phyloP scores from a whole-genome alignment of 2,113 vertebrate genomes.

The Elaphurus davidianus region DNA sequence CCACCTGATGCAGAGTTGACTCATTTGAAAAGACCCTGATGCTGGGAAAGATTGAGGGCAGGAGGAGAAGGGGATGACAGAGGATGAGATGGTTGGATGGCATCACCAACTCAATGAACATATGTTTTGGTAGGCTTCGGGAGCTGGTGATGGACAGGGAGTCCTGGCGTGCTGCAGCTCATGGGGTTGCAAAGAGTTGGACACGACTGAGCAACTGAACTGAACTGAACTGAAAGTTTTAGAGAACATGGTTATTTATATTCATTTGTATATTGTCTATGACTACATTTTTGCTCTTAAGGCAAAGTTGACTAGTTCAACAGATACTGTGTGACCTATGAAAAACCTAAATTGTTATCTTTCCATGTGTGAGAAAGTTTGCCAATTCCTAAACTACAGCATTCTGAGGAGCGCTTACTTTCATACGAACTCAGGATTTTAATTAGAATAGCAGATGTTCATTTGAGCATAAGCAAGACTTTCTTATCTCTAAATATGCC shows the following conservation, averaged over 20 bases:
- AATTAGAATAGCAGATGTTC: background rate
- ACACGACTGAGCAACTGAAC: fast-evolving
- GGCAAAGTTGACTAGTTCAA: background rate
- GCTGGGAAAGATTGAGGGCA: background rate
- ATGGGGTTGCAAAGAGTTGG: background rate
- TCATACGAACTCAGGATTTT: background rate
- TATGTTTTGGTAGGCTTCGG: background rate
- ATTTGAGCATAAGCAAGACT: background rate
- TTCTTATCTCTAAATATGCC: background rate
- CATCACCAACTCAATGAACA: background rate
- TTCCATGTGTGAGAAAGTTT: background rate
- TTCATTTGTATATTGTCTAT: background rate
- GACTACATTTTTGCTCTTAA: background rate
- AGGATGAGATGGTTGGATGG: background rate
- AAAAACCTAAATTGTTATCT: background rate
- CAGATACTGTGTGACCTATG: background rate
- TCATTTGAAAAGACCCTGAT: background rate
- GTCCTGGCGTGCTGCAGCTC: background rate
- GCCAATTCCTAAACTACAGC: background rate
- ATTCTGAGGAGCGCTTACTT: background rate
- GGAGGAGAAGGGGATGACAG: background rate
- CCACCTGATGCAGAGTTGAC: background rate
- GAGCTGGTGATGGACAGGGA: background rate
- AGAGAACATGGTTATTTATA: background rate
- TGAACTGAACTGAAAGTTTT: background rate